These are phyloP conservation scores for Oreotrochilus melanogaster DNA, from an alignment of 2,113 vertebrate species.

Conservation along the genomic window DNA sequence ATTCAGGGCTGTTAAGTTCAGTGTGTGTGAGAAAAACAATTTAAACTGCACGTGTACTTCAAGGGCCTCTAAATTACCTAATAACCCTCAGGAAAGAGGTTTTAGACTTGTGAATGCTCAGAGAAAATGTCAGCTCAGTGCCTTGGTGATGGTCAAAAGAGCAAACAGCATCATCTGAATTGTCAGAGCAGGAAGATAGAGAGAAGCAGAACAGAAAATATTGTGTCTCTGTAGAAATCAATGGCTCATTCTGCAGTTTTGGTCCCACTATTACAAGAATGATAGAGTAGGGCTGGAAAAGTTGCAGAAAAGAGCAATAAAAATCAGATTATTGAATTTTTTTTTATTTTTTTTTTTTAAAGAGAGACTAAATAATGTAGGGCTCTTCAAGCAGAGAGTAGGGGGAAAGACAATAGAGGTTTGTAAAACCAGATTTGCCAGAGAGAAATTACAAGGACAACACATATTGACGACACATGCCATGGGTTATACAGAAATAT, in stretches of 20 bases:
- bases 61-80: slow-evolving; percentile 43
- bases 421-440: slow-evolving; percentile 32
- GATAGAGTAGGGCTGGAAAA: not conserved
- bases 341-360: not conserved
- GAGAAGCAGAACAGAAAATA: slow-evolving; percentile 24
- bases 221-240: not conserved
- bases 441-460: slow-evolving; percentile 1
- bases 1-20: not conserved
- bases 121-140: not conserved
- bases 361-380: not conserved
- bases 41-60: slow-evolving; percentile 10
- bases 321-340: slow-evolving; percentile 13
- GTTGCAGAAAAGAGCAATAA: slow-evolving; percentile 8
- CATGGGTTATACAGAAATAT: not conserved
- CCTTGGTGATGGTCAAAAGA: slow-evolving; percentile 26
- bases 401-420: slow-evolving; percentile 1
- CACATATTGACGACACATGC: not conserved
- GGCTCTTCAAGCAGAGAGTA: not conserved
- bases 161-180: slow-evolving; percentile 22
- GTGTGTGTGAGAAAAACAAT: slow-evolving; percentile 26
- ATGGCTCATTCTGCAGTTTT: not conserved
- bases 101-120: slow-evolving; percentile 22
- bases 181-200: slow-evolving; percentile 26
- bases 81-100: slow-evolving; percentile 50
- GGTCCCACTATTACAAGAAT: slow-evolving; percentile 19